Percentiles rank a stretch among this genome's conserved stretches.
Evolutionary conservation across 2,113 vertebrate genomes (phyloP).

Genomic region (Marcusenius ussheri): DNA sequence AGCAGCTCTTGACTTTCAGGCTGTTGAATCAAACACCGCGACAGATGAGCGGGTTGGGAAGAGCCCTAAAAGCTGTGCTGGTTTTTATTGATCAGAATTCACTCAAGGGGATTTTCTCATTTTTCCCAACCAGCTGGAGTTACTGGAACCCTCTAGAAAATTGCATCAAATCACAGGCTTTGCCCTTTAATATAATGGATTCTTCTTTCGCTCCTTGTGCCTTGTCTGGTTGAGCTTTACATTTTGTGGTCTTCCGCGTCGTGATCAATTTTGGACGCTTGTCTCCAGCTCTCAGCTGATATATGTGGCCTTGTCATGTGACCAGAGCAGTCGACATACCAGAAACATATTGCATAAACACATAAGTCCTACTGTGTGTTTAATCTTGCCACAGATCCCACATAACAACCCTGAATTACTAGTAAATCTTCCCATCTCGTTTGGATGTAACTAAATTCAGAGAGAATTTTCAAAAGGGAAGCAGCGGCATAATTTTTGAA

Average conservation of each 20-base stretch:
- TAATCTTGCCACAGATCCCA: background rate
- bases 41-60: background rate
- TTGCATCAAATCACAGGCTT: conserved; percentile 12
- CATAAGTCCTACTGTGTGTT: background rate
- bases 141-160: background rate
- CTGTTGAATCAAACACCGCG: background rate
- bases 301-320: background rate
- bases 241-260: background rate
- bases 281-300: background rate
- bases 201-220: background rate
- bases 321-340: background rate
- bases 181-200: conserved; percentile 14
- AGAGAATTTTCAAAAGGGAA: background rate
- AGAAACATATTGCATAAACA: background rate
- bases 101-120: conserved; percentile 15
- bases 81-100: background rate
- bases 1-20: background rate
- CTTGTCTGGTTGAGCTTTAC: background rate
- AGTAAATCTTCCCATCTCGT: background rate
- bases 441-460: background rate
- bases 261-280: background rate
- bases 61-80: background rate
- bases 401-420: background rate
- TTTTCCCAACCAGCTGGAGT: conserved; percentile 8
- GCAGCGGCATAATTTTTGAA: background rate